phyloP scores from a whole-genome alignment of 2,888 invertebrate genomes.

The Baronia brevicornis region DNA sequence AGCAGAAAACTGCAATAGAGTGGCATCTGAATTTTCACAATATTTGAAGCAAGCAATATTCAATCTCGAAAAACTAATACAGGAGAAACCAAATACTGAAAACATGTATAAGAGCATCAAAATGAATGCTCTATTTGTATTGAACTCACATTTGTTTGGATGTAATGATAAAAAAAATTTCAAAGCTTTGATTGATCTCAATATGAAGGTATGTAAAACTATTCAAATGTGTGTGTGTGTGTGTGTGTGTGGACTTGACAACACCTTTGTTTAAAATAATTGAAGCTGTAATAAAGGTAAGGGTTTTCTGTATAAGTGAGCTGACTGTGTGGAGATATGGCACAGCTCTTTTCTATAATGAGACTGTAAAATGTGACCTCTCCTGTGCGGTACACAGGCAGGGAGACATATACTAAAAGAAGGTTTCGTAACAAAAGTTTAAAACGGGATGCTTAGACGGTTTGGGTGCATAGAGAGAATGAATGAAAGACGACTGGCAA shows the following conservation, averaged over 20 bases:
- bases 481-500: too few relatives aligned
- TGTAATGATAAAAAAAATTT: conserved; percentile 85
- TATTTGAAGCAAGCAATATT: conserved; percentile 78
- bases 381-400: too few relatives aligned
- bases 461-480: too few relatives aligned
- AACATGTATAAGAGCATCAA: conserved; percentile 78
- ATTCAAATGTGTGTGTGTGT: conserved; percentile 4
- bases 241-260: not conserved
- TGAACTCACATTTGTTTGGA: conserved; percentile 84
- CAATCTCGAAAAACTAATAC: conserved; percentile 76
- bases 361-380: too few relatives aligned
- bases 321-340: too few relatives aligned
- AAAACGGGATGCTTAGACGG: too few relatives aligned
- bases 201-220: conserved; percentile 78
- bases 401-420: too few relatives aligned
- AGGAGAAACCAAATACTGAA: conserved; percentile 67
- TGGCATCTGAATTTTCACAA: conserved; percentile 78
- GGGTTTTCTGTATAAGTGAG: too few relatives aligned
- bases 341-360: too few relatives aligned
- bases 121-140: conserved; percentile 80
- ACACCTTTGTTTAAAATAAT: not conserved
- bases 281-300: too few relatives aligned
- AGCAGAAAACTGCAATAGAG: conserved; percentile 56
- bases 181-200: conserved; percentile 82
- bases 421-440: too few relatives aligned